A percentile compares a stretch with the other conserved stretches of the same genome.
Evolutionary conservation across 1,140 invertebrate species (phyloP).

Genomic region (Hermatobates lingyangjiaoensis): DNA sequence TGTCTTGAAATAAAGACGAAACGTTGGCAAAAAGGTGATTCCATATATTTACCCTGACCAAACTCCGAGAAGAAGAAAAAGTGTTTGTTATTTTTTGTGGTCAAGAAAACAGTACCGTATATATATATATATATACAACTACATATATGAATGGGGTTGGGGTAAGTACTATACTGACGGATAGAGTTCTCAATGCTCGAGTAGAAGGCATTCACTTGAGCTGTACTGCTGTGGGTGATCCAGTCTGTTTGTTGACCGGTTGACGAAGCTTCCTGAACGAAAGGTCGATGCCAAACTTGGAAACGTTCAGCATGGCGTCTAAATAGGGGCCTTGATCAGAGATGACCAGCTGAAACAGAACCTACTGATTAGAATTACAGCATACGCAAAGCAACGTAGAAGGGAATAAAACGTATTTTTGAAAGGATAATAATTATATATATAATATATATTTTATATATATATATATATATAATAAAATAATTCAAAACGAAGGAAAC

Average conservation of each 20-base stretch:
- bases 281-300: conserved; percentile 36
- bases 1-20: no score
- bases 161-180: conserved; percentile 30
- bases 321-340: conserved; percentile 33
- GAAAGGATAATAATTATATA: neutral
- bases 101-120: no score
- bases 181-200: conserved; percentile 44
- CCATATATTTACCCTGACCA: no score
- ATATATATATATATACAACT: no score
- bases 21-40: no score
- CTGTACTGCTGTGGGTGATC: conserved; percentile 39
- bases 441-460: no score
- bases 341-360: conserved; percentile 33
- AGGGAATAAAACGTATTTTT: neutral
- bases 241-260: conserved; percentile 45
- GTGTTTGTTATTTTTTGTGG: no score
- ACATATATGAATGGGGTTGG: no score
- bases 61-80: no score
- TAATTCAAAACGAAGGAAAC: no score
- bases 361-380: neutral
- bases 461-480: no score
- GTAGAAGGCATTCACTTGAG: conserved; percentile 46
- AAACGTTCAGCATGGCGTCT: conserved; percentile 35
- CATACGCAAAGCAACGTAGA: neutral
- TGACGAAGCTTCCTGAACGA: conserved; percentile 37